These are phyloP conservation scores for Aphelocoma coerulescens DNA, from an alignment of 2,113 vertebrate genomes.

Conservation along the genomic window DNA sequence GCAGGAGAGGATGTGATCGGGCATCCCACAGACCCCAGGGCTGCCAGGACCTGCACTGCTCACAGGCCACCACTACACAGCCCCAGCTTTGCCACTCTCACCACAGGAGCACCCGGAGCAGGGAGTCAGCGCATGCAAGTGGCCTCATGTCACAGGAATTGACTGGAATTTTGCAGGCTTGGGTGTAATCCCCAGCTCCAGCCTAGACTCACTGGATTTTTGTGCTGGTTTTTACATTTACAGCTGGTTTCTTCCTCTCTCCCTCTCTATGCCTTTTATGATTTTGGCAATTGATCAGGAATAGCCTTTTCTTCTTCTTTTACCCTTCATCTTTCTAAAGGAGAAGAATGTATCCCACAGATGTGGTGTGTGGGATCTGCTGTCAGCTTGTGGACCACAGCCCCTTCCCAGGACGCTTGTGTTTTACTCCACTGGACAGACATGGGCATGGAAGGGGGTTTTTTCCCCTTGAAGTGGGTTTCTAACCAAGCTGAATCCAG, in stretches of 20 bases:
- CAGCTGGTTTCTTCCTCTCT: not conserved
- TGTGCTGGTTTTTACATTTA: not conserved
- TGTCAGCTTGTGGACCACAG: not conserved
- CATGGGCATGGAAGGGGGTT: fast-evolving
- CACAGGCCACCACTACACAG: not conserved
- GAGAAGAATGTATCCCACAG: fast-evolving
- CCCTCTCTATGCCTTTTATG: not conserved
- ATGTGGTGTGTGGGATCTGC: not conserved
- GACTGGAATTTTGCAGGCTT: not conserved
- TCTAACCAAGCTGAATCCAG: not conserved
- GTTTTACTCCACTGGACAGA: not conserved
- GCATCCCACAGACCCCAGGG: not conserved
- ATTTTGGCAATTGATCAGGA: slow-evolving; percentile 4
- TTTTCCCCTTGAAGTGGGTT: not conserved
- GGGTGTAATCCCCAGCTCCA: not conserved
- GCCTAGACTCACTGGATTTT: not conserved
- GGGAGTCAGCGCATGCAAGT: not conserved
- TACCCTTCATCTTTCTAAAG: not conserved
- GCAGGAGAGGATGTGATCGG: not conserved
- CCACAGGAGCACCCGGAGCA: not conserved
- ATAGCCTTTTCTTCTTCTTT: not conserved
- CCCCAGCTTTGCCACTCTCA: not conserved
- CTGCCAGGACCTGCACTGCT: not conserved
- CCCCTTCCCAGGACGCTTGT: not conserved
- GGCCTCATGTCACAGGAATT: not conserved